Evolutionary conservation across 2,113 vertebrate genomes (phyloP), one percentile per base, ranked within the genome.

Genomic region (Agapornis roseicollis): DNA sequence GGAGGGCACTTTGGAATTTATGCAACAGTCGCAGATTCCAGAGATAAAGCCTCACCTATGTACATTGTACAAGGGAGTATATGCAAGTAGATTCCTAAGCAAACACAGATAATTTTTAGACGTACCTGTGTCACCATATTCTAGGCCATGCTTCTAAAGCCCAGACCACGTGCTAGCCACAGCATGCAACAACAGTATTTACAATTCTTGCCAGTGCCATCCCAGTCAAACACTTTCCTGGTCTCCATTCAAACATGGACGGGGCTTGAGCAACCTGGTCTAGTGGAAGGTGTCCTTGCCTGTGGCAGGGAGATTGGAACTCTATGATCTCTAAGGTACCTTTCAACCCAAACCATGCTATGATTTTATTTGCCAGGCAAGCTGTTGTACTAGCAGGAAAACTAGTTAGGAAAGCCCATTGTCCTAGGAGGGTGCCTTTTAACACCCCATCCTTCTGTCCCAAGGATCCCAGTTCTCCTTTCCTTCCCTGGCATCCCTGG

Each of bases 141-240:
- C 55, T 35, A 61, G 64, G 68, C n/a, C 25, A n/a, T 80, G 28
- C 31, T 88, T 56, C 50, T 68, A 55, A 70, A 92, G 64, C 9
- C 37, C 68, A 70, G 44, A 16, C 25, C 6, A 1, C 0, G 0
- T 28, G 23, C 12, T 25, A 61, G 49, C 33, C 49, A 37, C 47
- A 58, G 35, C 63, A 39, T 80, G 42, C 50, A 60, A 41, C 66
- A 79, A 22, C 0, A 0, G 10, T 2, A 1, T 63, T 77, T 37
- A 39, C 13, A 7, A 2, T 80, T 53, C 35, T 66, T 63, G 17
- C 42, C 47, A 52, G 58, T 47, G 50, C 11, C 1, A 0, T 55
- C 56, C 44, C 27, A 15, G 52, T 65, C 47, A 64, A n/a, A 25
- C 11, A 10, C 16, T 79, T 60, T 50, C 41, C 17, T 8, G 1